A percentile compares a stretch with the other conserved stretches of the same genome.
phyloP scores from a whole-genome alignment of 2,113 vertebrate species.

The Ciconia maguari region DNA sequence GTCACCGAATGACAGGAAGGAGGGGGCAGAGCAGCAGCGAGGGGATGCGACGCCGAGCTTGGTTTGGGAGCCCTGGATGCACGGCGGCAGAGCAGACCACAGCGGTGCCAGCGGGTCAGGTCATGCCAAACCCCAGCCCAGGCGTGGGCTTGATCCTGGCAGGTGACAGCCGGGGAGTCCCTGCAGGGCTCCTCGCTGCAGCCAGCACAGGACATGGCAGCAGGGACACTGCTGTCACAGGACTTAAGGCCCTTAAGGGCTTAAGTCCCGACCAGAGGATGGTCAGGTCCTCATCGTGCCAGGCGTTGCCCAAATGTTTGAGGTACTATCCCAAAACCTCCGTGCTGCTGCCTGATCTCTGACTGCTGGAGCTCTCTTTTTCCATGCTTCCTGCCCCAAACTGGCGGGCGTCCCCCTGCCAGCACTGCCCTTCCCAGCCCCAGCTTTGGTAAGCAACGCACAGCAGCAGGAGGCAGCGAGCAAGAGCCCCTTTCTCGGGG shows the following conservation, averaged over 20 bases:
- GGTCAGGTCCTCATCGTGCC: accelerated
- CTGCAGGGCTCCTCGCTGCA: not conserved
- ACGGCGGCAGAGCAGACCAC: not conserved
- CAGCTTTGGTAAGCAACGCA: not conserved
- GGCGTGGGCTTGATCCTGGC: accelerated
- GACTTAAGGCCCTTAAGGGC: not conserved
- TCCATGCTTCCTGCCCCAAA: not conserved
- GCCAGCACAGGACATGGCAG: not conserved
- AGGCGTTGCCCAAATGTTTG: not conserved
- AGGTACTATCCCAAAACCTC: not conserved
- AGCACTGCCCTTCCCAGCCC: not conserved
- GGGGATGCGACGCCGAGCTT: not conserved
- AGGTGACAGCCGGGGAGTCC: not conserved
- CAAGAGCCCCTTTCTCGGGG: not conserved
- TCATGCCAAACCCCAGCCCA: not conserved
- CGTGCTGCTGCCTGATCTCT: not conserved
- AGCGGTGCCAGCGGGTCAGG: accelerated
- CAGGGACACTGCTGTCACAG: not conserved
- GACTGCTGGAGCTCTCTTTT: not conserved
- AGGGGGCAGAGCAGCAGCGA: constrained; percentile 16
- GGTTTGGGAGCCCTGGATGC: not conserved
- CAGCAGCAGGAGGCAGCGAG: accelerated
- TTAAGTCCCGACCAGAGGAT: accelerated
- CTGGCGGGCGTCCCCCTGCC: not conserved
- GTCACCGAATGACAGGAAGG: constrained; percentile 71